Percentiles rank a stretch among this genome's conserved stretches.
phyloP scores from a whole-genome alignment of 1,140 invertebrate species.

The Diachasmimorpha longicaudata region DNA sequence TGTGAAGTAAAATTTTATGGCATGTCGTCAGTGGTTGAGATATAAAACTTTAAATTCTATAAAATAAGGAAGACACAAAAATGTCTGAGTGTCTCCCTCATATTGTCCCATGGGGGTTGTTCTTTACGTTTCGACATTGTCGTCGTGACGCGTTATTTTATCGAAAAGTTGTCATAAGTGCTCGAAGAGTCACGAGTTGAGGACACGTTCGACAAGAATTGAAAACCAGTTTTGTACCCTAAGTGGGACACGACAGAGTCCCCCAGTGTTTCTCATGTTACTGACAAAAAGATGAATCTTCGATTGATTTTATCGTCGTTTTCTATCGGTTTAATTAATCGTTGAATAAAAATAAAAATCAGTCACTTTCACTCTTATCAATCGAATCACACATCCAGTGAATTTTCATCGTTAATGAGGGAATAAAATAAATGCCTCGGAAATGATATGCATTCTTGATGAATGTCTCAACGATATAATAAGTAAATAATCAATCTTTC shows the following conservation, averaged over 20 bases:
- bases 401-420: too few species aligned
- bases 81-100: too few species aligned
- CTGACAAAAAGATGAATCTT: not conserved
- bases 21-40: too few species aligned
- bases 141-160: not conserved
- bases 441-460: too few species aligned
- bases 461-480: too few species aligned
- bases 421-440: too few species aligned
- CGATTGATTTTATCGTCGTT: not conserved
- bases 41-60: too few species aligned
- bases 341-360: not conserved
- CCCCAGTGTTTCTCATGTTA: conserved; percentile 11
- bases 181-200: conserved; percentile 7
- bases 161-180: conserved; percentile 5
- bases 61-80: too few species aligned
- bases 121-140: too few species aligned
- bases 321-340: not conserved
- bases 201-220: conserved; percentile 15
- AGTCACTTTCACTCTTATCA: not conserved
- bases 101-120: too few species aligned
- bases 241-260: conserved; percentile 23
- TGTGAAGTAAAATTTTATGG: too few species aligned
- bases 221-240: conserved; percentile 28
- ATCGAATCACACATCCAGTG: too few species aligned
- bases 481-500: not conserved